phyloP scores from a whole-genome alignment of 1,140 invertebrate species.

The Drosophila ercepeae region DNA sequence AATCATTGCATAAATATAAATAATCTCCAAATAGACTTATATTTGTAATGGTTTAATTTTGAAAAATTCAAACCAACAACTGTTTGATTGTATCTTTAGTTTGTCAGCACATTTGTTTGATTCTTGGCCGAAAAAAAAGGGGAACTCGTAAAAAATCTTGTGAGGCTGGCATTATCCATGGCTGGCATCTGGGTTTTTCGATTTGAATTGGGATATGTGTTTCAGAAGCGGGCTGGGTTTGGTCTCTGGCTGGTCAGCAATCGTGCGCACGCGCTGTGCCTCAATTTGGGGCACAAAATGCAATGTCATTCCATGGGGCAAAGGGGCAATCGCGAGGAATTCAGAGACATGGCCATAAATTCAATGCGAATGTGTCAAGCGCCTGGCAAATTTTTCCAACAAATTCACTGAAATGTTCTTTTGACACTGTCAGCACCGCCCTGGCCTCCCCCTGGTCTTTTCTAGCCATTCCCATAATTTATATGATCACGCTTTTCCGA shows the following conservation, averaged over 20 bases:
- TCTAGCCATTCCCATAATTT: conserved; percentile 11
- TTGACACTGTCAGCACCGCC: conserved; percentile 53
- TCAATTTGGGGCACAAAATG: conserved; percentile 75
- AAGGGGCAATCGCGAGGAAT: conserved; percentile 26
- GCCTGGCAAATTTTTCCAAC: conserved; percentile 66
- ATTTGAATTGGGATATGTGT: conserved; percentile 15
- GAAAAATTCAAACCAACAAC: background rate
- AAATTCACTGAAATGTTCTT: conserved; percentile 64
- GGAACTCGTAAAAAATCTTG: conserved; percentile 28
- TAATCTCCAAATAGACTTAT: background rate
- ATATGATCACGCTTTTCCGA: conserved; percentile 46
- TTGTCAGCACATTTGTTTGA: conserved; percentile 41
- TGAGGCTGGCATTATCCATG: conserved; percentile 35
- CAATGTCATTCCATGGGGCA: conserved; percentile 54
- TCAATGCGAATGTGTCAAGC: conserved; percentile 56
- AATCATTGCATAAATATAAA: background rate
- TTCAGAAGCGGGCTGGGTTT: conserved; percentile 35
- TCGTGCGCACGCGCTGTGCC: conserved; percentile 22
- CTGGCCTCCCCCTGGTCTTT: background rate
- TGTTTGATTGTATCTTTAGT: conserved; percentile 24
- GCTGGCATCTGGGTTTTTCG: conserved; percentile 27
- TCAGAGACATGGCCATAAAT: conserved; percentile 62
- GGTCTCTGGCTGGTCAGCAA: conserved; percentile 27
- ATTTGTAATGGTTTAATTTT: background rate
- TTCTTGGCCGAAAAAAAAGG: conserved; percentile 12